Conservation (phyloP, 2,113 vertebrate species). For the Mus musculus region DNA sequence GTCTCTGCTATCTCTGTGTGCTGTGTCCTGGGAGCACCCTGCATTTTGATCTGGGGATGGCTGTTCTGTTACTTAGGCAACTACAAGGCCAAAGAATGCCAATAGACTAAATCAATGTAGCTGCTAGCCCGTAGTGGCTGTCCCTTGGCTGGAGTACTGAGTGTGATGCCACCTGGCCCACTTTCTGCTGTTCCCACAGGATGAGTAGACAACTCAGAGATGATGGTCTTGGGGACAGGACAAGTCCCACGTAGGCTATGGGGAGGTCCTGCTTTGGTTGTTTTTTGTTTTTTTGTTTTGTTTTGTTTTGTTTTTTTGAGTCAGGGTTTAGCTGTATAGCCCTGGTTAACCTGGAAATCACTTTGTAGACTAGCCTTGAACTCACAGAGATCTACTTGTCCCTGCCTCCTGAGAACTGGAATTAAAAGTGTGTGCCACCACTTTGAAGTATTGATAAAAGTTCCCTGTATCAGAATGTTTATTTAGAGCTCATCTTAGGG, state of each 20-base stretch:
- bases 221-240: not conserved
- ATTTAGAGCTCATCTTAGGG: not conserved
- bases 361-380: not conserved
- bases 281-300: not conserved
- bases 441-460: not conserved
- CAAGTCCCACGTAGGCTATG: not conserved
- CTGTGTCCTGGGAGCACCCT: constrained; percentile 86
- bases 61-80: constrained; percentile 85
- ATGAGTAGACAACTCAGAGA: not conserved
- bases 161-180: not conserved
- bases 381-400: not conserved
- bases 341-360: not conserved
- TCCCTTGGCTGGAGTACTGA: not conserved
- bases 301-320: not conserved
- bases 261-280: no score
- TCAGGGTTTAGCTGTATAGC: not conserved
- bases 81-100: constrained; percentile 77
- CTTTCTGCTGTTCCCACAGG: not conserved
- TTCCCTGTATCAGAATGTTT: not conserved
- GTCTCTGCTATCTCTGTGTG: constrained; percentile 75
- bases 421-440: not conserved
- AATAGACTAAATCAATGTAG: not conserved
- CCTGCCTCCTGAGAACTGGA: not conserved
- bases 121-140: not conserved
- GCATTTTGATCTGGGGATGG: constrained; percentile 88